Conservation (phyloP, 2,888 invertebrate genomes). For the Lacanobia oleracea region DNA sequence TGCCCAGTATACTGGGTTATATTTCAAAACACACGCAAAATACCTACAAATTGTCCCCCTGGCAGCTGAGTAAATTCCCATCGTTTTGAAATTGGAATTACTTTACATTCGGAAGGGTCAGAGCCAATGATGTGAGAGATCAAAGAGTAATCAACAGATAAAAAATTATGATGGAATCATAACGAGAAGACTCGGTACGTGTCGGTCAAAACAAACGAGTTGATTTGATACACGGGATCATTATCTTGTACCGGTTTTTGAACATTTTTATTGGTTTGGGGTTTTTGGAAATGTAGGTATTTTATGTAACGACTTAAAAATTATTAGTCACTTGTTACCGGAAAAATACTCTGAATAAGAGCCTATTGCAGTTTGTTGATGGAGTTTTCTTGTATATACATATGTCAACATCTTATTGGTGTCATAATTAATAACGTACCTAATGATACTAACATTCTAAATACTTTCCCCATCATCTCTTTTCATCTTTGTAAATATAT, state of each 20-base stretch:
- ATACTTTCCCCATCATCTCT: background rate
- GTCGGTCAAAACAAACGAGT: constrained; percentile 23
- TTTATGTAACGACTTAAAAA: too few relatives aligned
- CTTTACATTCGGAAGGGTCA: constrained; percentile 37
- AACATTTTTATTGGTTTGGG: constrained; percentile 14
- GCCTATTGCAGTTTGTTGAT: background rate
- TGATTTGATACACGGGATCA: constrained; percentile 9
- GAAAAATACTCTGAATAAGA: background rate
- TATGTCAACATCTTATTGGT: background rate
- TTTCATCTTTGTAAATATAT: background rate
- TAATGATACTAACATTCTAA: background rate
- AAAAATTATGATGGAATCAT: constrained; percentile 29
- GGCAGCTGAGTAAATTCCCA: constrained; percentile 7
- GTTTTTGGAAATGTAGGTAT: background rate
- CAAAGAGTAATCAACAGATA: constrained; percentile 58
- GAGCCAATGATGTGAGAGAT: constrained; percentile 50
- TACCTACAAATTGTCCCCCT: constrained; percentile 1
- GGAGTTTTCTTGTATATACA: background rate
- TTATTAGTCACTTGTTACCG: too few relatives aligned
- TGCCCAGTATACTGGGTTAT: too few relatives aligned
- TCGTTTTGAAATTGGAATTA: constrained; percentile 38
- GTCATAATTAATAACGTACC: too few relatives aligned
- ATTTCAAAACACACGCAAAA: too few relatives aligned
- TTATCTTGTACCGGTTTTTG: constrained; percentile 4
- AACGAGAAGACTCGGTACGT: constrained; percentile 35